Conservation (phyloP, 2,113 vertebrate species). For the Glaucomys volans region DNA sequence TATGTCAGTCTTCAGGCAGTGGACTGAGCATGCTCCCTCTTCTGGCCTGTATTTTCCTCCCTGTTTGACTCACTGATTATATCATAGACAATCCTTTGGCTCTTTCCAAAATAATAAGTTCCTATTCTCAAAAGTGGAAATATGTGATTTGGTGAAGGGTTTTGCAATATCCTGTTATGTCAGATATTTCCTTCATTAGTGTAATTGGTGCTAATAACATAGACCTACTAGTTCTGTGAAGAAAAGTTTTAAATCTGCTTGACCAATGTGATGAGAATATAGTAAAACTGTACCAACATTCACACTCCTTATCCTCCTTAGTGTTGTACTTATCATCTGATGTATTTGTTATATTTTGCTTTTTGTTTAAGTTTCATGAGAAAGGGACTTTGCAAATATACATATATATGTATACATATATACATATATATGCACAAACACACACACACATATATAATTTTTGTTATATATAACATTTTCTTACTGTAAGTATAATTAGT, state of each 20-base stretch:
- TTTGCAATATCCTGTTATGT: not conserved
- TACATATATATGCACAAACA: not conserved
- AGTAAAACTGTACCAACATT: not conserved
- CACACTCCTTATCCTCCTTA: not conserved
- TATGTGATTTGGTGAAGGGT: not conserved
- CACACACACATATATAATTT: no score
- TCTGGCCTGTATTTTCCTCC: not conserved
- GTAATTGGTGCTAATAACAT: not conserved
- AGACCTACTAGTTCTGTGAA: not conserved
- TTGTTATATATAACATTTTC: no score
- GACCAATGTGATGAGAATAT: not conserved
- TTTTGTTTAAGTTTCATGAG: not conserved
- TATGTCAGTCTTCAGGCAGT: not conserved
- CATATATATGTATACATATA: not conserved
- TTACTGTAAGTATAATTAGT: not conserved
- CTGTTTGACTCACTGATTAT: not conserved
- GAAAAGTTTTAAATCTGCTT: not conserved
- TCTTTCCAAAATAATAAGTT: not conserved
- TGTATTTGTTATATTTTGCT: not conserved
- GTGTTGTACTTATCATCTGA: not conserved
- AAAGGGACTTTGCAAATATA: not conserved
- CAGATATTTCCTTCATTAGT: not conserved
- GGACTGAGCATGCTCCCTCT: rapidly evolving
- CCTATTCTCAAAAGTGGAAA: not conserved
- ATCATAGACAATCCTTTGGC: not conserved